These are phyloP conservation scores for Drosophila greeni DNA, from an alignment of 2,888 invertebrate genomes.

Conservation along the genomic window DNA sequence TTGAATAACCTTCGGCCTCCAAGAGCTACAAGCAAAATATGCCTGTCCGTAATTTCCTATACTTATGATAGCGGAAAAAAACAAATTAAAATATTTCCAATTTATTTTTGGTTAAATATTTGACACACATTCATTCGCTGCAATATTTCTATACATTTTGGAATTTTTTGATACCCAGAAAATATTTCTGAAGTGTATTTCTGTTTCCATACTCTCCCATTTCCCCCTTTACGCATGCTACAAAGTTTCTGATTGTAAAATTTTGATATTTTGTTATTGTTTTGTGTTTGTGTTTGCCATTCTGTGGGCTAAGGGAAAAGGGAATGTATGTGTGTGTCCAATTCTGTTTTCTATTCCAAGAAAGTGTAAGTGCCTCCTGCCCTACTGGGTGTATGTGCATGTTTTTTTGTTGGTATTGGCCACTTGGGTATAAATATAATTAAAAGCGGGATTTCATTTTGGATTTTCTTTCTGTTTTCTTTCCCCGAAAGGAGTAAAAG, in stretches of 20 bases:
- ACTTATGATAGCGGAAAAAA: not conserved
- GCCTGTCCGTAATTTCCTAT: not conserved
- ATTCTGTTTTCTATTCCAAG: slow-evolving; percentile 13
- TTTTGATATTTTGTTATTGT: slow-evolving; percentile 48
- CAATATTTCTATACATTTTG: no score
- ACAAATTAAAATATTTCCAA: not conserved
- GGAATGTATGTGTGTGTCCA: slow-evolving; percentile 4
- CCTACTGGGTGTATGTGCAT: slow-evolving; percentile 3
- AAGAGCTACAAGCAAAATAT: not conserved
- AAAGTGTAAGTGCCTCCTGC: slow-evolving; percentile 2
- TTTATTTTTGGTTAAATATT: not conserved
- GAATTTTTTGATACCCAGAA: not conserved
- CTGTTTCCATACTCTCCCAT: not conserved
- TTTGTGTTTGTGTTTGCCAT: slow-evolving; percentile 41
- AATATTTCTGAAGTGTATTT: not conserved
- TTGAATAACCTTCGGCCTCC: not conserved
- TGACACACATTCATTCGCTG: no score
- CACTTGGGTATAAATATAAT: slow-evolving; percentile 69
- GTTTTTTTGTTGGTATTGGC: slow-evolving; percentile 46
- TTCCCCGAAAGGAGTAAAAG: slow-evolving; percentile 50
- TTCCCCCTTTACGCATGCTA: slow-evolving; percentile 1
- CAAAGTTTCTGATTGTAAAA: slow-evolving; percentile 32
- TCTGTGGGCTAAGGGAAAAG: not conserved
- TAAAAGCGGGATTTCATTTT: slow-evolving; percentile 58
- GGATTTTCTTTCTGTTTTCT: slow-evolving; percentile 45